Evolutionary conservation across 2,888 invertebrate genomes (phyloP), one percentile per base, ranked within the genome.

Genomic region (Hyppa rectilinea): DNA sequence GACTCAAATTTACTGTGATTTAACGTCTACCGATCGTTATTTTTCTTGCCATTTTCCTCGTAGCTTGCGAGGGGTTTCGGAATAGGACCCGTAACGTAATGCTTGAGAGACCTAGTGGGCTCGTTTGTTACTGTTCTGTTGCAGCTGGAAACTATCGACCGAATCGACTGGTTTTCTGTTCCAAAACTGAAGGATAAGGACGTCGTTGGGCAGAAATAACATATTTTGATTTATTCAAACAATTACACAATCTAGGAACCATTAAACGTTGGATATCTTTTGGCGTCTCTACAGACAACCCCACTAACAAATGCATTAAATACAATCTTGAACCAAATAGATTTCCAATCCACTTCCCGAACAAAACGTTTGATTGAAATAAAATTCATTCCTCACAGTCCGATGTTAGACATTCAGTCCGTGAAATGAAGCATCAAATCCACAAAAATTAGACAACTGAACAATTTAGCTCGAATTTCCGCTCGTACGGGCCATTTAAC

Each of bases 361-460:
- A 75, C 72, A 87, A 86, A 86, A 82, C 71, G 82, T 82, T 82
- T 70, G 71, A 88, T 85, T 87, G 84, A 87, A 88, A 83, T 78
- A 63, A 78, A 81, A 76, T 79, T 75, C 76, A 75, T 81, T 62
- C 71, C 61, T 79, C 63, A 73, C 66, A 84, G 72, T 75, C 80
- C 78, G 79, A 84, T 86, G 85, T 87, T 81, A 81, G 87, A 88
- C 87, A 87, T 90, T 92, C 87, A 88, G 74, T 81, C 75, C 75
- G 88, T 89, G 90, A 90, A 93, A 92, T 92, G 90, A 91, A 91
- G 88, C 91, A 90, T 92, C 90, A 92, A 92, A 93, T 92, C 92
- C 91, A 90, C 92, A 92, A 92, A 94, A 94, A 93, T 94, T 93
- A 92, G 92, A 94, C 91, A 92, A 90, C 90, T 91, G 93, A 91